Percentiles rank a stretch among this genome's conserved stretches.
These are phyloP conservation scores for Eulemur rufifrons DNA, from an alignment of 2,113 vertebrate genomes.

Conservation along the genomic window DNA sequence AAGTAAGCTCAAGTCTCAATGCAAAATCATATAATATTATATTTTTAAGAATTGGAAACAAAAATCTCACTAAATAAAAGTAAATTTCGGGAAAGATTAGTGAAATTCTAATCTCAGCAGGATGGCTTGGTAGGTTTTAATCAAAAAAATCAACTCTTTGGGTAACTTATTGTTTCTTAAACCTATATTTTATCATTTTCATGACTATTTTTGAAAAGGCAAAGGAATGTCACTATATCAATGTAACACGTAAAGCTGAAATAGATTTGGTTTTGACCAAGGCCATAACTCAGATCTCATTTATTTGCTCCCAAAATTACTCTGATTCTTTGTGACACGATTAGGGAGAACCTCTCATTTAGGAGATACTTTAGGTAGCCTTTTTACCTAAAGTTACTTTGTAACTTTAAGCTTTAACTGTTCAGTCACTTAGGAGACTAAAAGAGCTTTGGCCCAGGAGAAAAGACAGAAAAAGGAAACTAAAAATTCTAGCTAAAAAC, in stretches of 20 bases:
- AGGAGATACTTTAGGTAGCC: background rate
- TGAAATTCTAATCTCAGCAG: background rate
- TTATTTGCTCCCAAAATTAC: constrained; percentile 29
- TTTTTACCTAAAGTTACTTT: background rate
- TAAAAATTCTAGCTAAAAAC: constrained; percentile 19
- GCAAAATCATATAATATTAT: background rate
- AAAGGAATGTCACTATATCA: background rate
- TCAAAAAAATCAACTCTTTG: background rate
- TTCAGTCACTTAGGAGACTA: background rate
- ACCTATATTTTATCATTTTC: background rate
- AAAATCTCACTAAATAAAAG: background rate
- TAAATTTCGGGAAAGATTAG: background rate
- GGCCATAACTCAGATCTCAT: background rate
- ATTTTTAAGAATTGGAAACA: background rate
- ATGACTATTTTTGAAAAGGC: constrained; percentile 19
- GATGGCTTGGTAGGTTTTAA: constrained; percentile 8
- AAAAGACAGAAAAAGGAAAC: background rate
- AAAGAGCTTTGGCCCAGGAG: background rate
- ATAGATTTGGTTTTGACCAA: background rate
- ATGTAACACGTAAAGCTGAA: constrained; percentile 28
- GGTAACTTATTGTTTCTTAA: constrained; percentile 8
- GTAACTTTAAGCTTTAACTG: constrained; percentile 8
- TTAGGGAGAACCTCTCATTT: background rate
- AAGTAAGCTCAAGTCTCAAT: background rate
- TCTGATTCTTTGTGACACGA: background rate